Conservation (phyloP, 2,888 invertebrate genomes). For the Synanthedon myopaeformis region DNA sequence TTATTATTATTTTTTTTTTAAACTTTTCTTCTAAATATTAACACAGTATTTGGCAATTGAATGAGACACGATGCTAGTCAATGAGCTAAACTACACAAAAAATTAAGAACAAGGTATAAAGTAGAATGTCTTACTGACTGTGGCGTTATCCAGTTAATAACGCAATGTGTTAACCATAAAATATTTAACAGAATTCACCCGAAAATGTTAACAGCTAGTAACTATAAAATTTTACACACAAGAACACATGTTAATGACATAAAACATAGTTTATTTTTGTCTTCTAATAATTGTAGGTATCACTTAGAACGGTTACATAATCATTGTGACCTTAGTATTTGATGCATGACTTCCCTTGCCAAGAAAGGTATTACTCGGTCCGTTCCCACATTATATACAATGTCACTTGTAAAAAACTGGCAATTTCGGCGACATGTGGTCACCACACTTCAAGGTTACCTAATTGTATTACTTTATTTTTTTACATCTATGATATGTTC, state of each 20-base stretch:
- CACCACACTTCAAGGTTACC: conserved; percentile 48
- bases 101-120: too few species aligned
- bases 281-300: neutral
- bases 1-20: too few species aligned
- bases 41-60: too few species aligned
- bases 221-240: neutral
- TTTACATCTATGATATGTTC: neutral
- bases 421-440: conserved; percentile 60
- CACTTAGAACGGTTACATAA: conserved; percentile 2
- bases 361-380: conserved; percentile 26
- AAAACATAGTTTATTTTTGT: neutral
- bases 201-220: neutral
- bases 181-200: too few species aligned
- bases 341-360: conserved; percentile 43
- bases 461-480: conserved; percentile 22
- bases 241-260: neutral
- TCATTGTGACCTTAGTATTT: conserved; percentile 28
- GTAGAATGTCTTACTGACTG: too few species aligned
- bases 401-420: conserved; percentile 44
- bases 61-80: too few species aligned
- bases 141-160: neutral
- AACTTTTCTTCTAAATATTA: too few species aligned
- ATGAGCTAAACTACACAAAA: too few species aligned
- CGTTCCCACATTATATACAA: conserved; percentile 61
- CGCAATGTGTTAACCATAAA: neutral